These are phyloP conservation scores for Ptychodera flava DNA, from an alignment of 35 echinoderm and acorn worm genomes.

Conservation along the genomic window DNA sequence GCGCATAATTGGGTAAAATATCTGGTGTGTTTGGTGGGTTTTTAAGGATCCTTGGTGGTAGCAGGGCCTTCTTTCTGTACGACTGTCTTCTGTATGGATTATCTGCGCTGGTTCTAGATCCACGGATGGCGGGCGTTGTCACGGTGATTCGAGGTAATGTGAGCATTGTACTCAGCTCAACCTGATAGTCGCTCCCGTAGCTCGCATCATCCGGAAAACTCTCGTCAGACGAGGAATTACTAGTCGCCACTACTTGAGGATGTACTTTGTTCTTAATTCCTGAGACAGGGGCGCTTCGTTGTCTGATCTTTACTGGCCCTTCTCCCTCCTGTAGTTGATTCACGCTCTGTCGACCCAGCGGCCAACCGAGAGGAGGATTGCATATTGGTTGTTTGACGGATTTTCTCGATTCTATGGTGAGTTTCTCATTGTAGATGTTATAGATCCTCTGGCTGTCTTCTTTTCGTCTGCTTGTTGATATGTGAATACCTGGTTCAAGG, in stretches of 20 bases:
- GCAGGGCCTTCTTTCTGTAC: neutral
- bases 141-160: neutral
- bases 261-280: neutral
- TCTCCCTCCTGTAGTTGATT: neutral
- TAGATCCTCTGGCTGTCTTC: neutral
- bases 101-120: neutral
- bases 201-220: neutral
- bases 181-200: neutral
- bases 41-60: neutral
- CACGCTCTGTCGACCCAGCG: neutral
- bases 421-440: neutral
- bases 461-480: neutral
- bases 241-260: neutral
- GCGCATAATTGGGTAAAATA: neutral
- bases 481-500: neutral
- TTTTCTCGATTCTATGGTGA: neutral
- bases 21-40: neutral
- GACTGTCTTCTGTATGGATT: neutral
- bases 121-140: neutral
- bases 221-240: neutral
- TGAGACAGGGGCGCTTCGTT: neutral
- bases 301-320: neutral
- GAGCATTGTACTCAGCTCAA: neutral
- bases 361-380: neutral
- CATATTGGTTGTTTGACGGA: neutral